phyloP scores from a whole-genome alignment of 2,797 vertebrate genomes.

The Oryzias dopingdopingensis region DNA sequence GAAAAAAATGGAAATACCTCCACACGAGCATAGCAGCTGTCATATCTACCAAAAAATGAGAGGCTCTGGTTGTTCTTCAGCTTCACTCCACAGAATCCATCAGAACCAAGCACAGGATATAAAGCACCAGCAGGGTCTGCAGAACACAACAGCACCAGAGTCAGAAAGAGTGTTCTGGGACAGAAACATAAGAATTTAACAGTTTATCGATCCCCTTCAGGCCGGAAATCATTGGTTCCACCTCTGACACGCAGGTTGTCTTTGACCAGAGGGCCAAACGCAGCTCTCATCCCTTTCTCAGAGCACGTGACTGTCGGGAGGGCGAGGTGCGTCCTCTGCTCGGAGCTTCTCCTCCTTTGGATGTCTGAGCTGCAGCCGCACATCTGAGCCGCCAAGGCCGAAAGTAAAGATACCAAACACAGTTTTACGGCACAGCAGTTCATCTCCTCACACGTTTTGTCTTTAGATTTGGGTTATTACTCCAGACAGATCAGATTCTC shows the following conservation, averaged over 20 bases:
- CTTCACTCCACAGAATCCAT: slow-evolving; percentile 57
- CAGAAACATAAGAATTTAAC: neutral
- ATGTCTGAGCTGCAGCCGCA: slow-evolving; percentile 3
- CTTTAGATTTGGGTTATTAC: neutral
- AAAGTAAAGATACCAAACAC: slow-evolving; percentile 12
- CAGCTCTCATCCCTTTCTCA: slow-evolving; percentile 47
- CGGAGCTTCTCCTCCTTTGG: slow-evolving; percentile 10
- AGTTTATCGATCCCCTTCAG: neutral
- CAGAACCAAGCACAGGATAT: slow-evolving; percentile 30
- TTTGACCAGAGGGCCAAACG: slow-evolving; percentile 56
- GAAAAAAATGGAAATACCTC: slow-evolving; percentile 45
- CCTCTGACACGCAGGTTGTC: slow-evolving; percentile 57
- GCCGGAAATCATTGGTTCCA: slow-evolving; percentile 12
- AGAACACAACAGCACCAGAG: neutral
- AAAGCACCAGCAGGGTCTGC: slow-evolving; percentile 43
- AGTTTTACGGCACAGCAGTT: neutral
- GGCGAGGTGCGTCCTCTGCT: slow-evolving; percentile 22
- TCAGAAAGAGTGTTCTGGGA: neutral
- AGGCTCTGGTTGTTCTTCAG: slow-evolving; percentile 40
- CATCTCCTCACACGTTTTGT: slow-evolving; percentile 34
- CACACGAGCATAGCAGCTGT: slow-evolving; percentile 62
- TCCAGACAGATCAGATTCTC: neutral
- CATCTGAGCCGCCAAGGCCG: slow-evolving; percentile 8
- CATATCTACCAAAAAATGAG: slow-evolving; percentile 58
- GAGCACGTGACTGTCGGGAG: slow-evolving; percentile 65